phyloP scores from a whole-genome alignment of 2,797 vertebrate species.

The Tangara arthus region DNA sequence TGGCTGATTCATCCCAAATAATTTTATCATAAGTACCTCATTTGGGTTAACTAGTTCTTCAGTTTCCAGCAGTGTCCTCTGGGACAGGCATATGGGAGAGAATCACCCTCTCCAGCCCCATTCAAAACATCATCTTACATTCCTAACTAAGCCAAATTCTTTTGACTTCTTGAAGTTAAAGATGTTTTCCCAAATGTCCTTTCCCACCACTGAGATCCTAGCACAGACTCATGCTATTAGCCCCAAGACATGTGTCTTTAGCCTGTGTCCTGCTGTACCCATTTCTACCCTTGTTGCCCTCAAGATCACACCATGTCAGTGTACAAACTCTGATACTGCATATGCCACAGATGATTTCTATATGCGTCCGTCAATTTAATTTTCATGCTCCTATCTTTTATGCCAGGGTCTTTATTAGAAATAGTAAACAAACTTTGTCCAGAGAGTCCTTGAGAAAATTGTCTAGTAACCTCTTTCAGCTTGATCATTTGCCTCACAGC shows the following conservation, averaged over 20 bases:
- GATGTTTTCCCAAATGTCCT: background rate
- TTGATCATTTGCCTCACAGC: constrained; percentile 25
- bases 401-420: background rate
- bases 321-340: background rate
- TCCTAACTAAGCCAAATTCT: background rate
- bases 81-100: fast-evolving
- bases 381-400: background rate
- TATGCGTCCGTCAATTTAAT: background rate
- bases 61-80: background rate
- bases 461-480: background rate
- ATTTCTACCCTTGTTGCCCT: background rate
- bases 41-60: background rate
- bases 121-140: background rate
- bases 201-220: background rate
- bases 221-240: background rate
- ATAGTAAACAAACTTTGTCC: constrained; percentile 4
- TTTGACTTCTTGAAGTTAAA: background rate
- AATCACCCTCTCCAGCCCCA: background rate
- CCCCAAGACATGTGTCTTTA: background rate
- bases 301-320: background rate
- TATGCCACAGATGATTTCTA: background rate
- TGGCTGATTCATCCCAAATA: background rate
- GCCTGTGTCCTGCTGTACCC: background rate
- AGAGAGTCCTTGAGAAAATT: constrained; percentile 27
- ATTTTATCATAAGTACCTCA: background rate